A percentile compares a stretch with the other conserved stretches of the same genome.
These are phyloP conservation scores for Centrocercus urophasianus DNA, from an alignment of 2,113 vertebrate genomes.

Conservation along the genomic window DNA sequence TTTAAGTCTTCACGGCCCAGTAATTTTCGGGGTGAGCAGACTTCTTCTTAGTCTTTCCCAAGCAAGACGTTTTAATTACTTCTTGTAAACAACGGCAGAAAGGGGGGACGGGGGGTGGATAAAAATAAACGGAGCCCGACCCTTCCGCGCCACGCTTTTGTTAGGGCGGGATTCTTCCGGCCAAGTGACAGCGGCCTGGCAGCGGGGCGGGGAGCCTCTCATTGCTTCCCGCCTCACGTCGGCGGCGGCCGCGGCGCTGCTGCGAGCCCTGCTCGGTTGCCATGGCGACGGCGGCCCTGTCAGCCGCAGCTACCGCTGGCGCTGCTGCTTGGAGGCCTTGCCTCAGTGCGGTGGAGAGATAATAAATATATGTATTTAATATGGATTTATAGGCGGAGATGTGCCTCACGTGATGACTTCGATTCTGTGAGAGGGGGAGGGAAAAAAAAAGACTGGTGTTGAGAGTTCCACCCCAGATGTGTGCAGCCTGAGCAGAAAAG, in stretches of 20 bases:
- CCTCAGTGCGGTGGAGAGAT: not conserved
- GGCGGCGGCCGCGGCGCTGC: constrained; percentile 71
- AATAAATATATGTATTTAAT: not conserved
- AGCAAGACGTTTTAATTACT: not conserved
- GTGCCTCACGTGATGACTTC: not conserved
- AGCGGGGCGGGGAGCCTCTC: constrained; percentile 46
- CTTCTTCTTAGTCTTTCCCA: not conserved
- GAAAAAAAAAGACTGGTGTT: not conserved
- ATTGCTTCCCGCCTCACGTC: constrained; percentile 81
- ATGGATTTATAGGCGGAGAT: not conserved
- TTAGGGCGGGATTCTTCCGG: constrained; percentile 46
- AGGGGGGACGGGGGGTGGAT: rapidly evolving
- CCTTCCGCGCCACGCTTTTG: not conserved
- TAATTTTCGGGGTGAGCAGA: not conserved
- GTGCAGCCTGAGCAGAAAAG: not conserved
- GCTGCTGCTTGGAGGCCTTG: constrained; percentile 34
- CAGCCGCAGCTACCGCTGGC: constrained; percentile 70
- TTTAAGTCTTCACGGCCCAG: not conserved
- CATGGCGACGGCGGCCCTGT: constrained; percentile 78
- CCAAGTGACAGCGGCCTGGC: not conserved
- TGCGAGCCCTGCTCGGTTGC: constrained; percentile 82
- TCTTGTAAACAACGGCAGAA: not conserved
- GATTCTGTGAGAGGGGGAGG: rapidly evolving
- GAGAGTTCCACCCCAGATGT: not conserved
- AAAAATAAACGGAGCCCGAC: not conserved